Evolutionary conservation across 2,113 vertebrate genomes (phyloP).

Genomic region (Dinomys branickii): DNA sequence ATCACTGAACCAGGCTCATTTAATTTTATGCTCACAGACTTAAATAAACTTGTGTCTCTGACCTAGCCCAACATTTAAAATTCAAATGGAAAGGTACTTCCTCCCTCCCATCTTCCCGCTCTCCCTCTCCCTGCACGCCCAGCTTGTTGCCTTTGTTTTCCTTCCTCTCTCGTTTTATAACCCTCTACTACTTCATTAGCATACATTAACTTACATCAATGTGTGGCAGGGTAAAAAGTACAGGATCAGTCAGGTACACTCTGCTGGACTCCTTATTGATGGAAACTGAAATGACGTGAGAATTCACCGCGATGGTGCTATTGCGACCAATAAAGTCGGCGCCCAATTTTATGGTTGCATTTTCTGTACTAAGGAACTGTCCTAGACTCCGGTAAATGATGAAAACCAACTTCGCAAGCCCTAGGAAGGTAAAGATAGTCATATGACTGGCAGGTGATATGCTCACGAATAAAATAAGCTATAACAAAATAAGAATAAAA

Average conservation of each 20-base stretch:
- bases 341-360: conserved; percentile 95
- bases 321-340: conserved; percentile 92
- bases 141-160: conserved; percentile 73
- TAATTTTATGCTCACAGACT: conserved; percentile 97
- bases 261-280: conserved; percentile 99
- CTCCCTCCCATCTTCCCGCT: neutral
- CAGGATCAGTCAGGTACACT: conserved; percentile 97
- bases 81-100: conserved; percentile 89
- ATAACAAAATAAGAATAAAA: conserved; percentile 2
- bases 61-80: conserved; percentile 92
- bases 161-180: conserved; percentile 86
- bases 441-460: neutral
- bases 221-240: conserved; percentile 97
- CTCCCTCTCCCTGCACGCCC: neutral
- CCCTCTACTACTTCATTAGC: conserved; percentile 83
- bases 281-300: conserved; percentile 97
- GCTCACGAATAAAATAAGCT: neutral
- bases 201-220: conserved; percentile 93
- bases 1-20: conserved; percentile 94
- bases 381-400: conserved; percentile 98
- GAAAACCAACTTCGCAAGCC: conserved; percentile 97
- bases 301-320: conserved; percentile 95
- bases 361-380: conserved; percentile 97
- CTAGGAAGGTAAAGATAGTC: conserved; percentile 82
- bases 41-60: conserved; percentile 93